phyloP scores from a whole-genome alignment of 2,113 vertebrate species.

The Haemorhous mexicanus region DNA sequence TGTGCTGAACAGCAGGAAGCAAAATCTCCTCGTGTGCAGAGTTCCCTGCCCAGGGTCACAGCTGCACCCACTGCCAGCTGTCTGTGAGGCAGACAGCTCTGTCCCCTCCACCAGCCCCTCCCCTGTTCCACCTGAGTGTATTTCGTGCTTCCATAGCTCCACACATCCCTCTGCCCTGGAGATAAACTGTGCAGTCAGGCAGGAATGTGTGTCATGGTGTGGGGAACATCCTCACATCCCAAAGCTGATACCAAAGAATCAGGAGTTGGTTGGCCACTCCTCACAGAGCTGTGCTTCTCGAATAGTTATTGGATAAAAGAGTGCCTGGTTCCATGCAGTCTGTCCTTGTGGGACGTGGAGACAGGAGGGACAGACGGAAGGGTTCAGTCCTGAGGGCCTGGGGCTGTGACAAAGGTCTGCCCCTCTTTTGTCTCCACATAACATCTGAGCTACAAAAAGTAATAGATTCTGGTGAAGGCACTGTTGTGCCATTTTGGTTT shows the following conservation, averaged over 20 bases:
- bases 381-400: background rate
- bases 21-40: background rate
- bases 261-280: background rate
- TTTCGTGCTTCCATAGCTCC: background rate
- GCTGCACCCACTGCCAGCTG: background rate
- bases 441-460: background rate
- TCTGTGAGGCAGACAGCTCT: background rate
- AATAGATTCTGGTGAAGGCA: background rate
- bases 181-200: background rate
- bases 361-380: background rate
- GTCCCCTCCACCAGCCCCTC: background rate
- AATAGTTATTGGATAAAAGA: background rate
- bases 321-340: background rate
- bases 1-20: background rate
- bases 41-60: background rate
- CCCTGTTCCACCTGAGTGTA: background rate
- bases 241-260: background rate
- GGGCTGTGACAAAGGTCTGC: background rate
- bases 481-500: background rate
- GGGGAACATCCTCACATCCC: background rate
- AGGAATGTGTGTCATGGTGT: background rate
- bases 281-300: background rate
- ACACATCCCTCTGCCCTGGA: background rate
- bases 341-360: background rate
- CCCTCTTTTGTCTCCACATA: background rate